Evolutionary conservation across 1,140 invertebrate species (phyloP), one percentile per base, ranked within the genome.

Genomic region (Drosophila arawakana): DNA sequence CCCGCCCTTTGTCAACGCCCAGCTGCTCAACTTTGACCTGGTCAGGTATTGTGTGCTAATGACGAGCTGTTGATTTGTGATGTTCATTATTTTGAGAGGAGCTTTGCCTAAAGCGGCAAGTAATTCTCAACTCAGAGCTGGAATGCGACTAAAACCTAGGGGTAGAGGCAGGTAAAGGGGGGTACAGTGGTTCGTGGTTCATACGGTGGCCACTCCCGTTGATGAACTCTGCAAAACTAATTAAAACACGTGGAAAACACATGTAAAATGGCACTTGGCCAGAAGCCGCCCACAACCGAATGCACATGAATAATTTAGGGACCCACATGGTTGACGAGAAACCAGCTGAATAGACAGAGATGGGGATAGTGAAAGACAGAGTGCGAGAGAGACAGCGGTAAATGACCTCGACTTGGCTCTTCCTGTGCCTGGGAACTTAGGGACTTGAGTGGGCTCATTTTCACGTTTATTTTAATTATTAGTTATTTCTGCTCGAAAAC

Each of bases 201-300:
- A 2, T 41, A 30, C 13, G 15, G 15, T 37, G 37, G 61, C 43
- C 34, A 43, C 52, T 58, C 63, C 63, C 79, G 76, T 78, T 88
- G 79, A 82, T 82, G 80, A 88, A 88, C 82, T 82, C 83, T 62
- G 68, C 49, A 86, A 86, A 86, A 86, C 83, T 86, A 86, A 86
- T 86, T 86, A 86, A 88, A 86, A 88, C 82, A 88, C 83, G 83
- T 88, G 79, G 76, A 73, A 75, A 79, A 69, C 65, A 86, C 75
- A 86, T 71, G 76, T 59, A 68, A 78, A 81, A 75, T 75, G 68
- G 68, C 55, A 46, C 50, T 30, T 59, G 62, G 21, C 50, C 50
- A 49, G n/a, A 30, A 34, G 58, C 52, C 58, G 21, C 41, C 58
- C 60, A 43, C 44, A 57, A 61, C 70, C 71, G 70, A 74, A 73